Evolutionary conservation across 2,888 invertebrate species (phyloP).

Genomic region (Rhopalosiphum nymphaeae): DNA sequence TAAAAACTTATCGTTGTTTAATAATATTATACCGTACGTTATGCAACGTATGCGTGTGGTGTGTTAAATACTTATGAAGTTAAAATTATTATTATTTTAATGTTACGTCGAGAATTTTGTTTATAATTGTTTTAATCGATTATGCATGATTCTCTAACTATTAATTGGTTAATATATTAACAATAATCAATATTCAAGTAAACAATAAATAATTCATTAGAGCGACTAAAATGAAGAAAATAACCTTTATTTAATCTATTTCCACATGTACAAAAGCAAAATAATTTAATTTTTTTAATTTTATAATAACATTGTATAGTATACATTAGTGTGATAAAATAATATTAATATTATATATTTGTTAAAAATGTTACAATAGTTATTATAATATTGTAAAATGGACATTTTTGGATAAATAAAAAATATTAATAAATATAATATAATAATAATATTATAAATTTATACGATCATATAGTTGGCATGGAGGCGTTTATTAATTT

Average conservation of each 20-base stretch:
- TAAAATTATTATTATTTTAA: constrained; percentile 13
- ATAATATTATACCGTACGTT: not conserved
- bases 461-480: not conserved
- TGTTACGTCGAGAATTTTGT: not conserved
- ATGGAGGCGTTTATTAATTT: not conserved
- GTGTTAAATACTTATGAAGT: not conserved
- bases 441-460: not conserved
- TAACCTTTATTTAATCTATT: not conserved
- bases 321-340: not conserved
- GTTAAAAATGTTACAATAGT: too few species aligned
- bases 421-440: not conserved
- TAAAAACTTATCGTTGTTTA: not conserved
- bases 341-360: not conserved
- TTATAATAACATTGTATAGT: too few species aligned
- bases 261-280: not conserved
- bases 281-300: not conserved
- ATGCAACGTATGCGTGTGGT: not conserved
- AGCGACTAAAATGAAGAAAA: not conserved
- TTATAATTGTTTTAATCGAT: constrained; percentile 12
- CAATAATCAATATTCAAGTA: not conserved
- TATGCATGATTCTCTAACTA: not conserved
- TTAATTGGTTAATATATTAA: not conserved
- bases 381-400: too few species aligned
- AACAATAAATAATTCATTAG: not conserved
- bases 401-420: too few species aligned